These are phyloP conservation scores for Drosophila melanogaster DNA, from an alignment of 1,140 invertebrate species.

Conservation along the genomic window DNA sequence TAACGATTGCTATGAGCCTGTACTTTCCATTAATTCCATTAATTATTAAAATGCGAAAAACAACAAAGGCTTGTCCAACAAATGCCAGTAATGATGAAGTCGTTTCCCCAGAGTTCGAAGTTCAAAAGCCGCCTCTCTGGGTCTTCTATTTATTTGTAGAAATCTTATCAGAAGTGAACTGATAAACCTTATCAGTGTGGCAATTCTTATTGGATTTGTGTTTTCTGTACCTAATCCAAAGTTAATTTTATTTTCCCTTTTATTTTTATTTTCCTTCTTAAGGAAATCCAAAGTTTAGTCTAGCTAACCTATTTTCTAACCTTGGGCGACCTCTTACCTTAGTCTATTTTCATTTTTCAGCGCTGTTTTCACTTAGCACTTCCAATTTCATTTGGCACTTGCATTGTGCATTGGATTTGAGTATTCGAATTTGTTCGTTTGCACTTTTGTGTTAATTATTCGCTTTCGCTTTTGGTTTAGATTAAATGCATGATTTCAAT, in stretches of 20 bases:
- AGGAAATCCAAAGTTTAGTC: conserved; percentile 23
- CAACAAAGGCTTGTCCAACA: background rate
- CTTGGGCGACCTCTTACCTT: conserved; percentile 24
- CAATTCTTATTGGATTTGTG: conserved; percentile 18
- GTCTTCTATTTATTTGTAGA: conserved; percentile 11
- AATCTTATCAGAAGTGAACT: conserved; percentile 21
- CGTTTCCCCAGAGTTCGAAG: conserved; percentile 31
- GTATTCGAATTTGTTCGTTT: conserved; percentile 22
- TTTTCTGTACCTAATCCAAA: conserved; percentile 1
- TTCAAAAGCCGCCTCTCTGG: conserved; percentile 15
- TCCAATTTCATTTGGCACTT: conserved; percentile 20
- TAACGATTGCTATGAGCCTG: conserved; percentile 29
- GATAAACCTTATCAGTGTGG: conserved; percentile 32
- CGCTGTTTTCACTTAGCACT: conserved; percentile 3
- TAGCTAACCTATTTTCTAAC: background rate
- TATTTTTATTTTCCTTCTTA: too few relatives aligned
- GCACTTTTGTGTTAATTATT: conserved; percentile 39
- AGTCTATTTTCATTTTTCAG: background rate
- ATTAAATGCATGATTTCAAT: conserved; percentile 13
- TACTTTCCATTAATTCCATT: conserved; percentile 15
- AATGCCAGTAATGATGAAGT: conserved; percentile 9
- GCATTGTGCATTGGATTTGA: conserved; percentile 2
- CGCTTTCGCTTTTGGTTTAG: conserved; percentile 22
- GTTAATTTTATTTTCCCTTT: background rate
- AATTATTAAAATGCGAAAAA: conserved; percentile 11